phyloP scores from a whole-genome alignment of 37 sponge, comb jelly and placozoan species.

The Petrosia ficiformis region DNA sequence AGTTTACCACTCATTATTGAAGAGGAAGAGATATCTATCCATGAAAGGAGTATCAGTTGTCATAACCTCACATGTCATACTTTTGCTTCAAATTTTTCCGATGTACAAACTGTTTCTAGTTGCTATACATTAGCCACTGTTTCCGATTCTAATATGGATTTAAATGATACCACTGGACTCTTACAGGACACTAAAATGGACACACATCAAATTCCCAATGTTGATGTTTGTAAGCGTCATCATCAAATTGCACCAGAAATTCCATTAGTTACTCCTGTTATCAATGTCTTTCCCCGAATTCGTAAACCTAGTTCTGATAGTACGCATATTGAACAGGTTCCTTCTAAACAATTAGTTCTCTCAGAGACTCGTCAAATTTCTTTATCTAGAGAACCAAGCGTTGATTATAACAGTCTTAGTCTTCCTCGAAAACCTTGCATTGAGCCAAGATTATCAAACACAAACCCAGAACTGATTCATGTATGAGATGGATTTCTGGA shows the following conservation, averaged over 20 bases:
- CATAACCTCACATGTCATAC: not conserved
- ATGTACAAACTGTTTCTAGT: not conserved
- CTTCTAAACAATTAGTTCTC: not conserved
- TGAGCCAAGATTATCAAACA: constrained; percentile 48
- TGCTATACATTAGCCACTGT: not conserved
- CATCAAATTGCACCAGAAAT: not conserved
- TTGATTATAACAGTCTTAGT: not conserved
- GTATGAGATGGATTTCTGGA: constrained; percentile 22
- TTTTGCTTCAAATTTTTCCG: not conserved
- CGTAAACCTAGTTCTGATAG: not conserved
- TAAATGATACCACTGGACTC: not conserved
- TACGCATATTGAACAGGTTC: not conserved
- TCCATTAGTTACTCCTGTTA: not conserved
- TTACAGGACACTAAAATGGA: not conserved
- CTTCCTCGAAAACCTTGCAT: constrained; percentile 28
- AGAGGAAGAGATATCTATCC: too few species aligned
- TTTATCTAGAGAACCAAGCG: not conserved
- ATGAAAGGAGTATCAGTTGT: constrained; percentile 1
- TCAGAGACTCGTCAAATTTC: not conserved
- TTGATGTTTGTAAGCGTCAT: not conserved
- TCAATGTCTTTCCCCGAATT: too few species aligned
- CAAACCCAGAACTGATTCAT: constrained; percentile 62
- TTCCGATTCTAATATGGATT: not conserved
- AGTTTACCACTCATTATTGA: not conserved
- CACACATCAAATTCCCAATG: not conserved